These are phyloP conservation scores for Geotrypetes seraphini DNA, from an alignment of 2,797 vertebrate species.

Conservation along the genomic window DNA sequence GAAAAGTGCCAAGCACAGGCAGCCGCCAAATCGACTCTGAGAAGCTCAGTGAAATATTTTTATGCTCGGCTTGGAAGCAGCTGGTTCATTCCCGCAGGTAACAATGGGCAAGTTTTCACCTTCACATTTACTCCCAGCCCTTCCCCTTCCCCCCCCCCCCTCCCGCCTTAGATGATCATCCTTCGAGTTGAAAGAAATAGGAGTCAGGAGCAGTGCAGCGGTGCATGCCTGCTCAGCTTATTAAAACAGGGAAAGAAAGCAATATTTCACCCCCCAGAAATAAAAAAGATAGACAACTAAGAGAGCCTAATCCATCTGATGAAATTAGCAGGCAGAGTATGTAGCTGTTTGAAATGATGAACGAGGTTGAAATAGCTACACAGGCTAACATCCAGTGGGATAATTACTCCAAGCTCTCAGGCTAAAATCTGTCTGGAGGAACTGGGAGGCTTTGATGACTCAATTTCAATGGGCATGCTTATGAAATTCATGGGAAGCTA, in stretches of 20 bases:
- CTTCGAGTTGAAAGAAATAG: slow-evolving; percentile 55
- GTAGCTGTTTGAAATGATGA: slow-evolving; percentile 87
- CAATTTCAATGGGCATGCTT: slow-evolving; percentile 87
- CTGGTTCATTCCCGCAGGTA: slow-evolving; percentile 60
- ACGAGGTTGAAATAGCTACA: slow-evolving; percentile 88
- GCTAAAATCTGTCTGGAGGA: slow-evolving; percentile 82
- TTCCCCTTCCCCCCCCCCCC: slow-evolving; percentile 75
- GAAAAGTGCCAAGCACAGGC: not conserved
- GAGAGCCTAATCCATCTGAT: slow-evolving; percentile 92
- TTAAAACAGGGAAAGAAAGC: slow-evolving; percentile 82
- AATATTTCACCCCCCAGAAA: slow-evolving; percentile 90
- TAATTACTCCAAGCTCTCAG: slow-evolving; percentile 93
- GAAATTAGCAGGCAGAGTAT: slow-evolving; percentile 94
- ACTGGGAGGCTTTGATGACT: slow-evolving; percentile 90
- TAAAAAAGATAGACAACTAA: slow-evolving; percentile 88
- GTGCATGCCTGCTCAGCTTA: slow-evolving; percentile 80
- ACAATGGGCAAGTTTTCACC: slow-evolving; percentile 72
- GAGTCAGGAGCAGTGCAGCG: slow-evolving; percentile 57
- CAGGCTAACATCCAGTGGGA: slow-evolving; percentile 89
- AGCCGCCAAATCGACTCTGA: not conserved
- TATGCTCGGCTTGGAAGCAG: slow-evolving; percentile 16
- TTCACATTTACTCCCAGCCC: slow-evolving; percentile 78
- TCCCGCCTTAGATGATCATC: slow-evolving; percentile 74
- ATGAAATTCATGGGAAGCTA: slow-evolving; percentile 98
- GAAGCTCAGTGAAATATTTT: not conserved